Evolutionary conservation across 1,140 invertebrate genomes (phyloP), one percentile per base, ranked within the genome.

Genomic region (Pygmarrhopalites habei): DNA sequence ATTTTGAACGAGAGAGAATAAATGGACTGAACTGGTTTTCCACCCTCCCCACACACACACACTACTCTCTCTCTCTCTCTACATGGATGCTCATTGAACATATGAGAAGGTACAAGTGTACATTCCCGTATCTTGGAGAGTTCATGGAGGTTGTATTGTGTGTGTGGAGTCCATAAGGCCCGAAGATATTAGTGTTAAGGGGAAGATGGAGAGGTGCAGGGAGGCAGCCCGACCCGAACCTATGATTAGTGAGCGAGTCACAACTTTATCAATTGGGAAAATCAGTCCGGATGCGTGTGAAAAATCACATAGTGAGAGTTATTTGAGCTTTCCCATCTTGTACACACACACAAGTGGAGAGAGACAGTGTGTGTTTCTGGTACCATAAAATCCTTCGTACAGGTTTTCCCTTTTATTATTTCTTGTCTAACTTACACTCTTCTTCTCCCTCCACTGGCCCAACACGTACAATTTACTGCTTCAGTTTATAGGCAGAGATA

Each of bases 201-300:
- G 7, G 5, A 10, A 17, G 23, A 12, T 35, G n/a, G n/a, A n/a
- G n/a, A n/a, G n/a, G n/a, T n/a, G n/a, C n/a, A n/a, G n/a, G n/a
- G n/a, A n/a, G n/a, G n/a, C n/a, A n/a, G n/a, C 5, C 32, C 35
- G 56, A 58, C 43, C 23, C 12, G 21, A 62, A 53, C 41, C 39
- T 26, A 62, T 56, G 41, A 58, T 55, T 64, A 60, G 26, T 46
- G 32, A 49, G 43, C 49, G 26, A 62, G 28, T 35, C 64, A 65
- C 46, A 62, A 53, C 55, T 62, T 68, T 68, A 68, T 68, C 66
- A 68, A 68, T 68, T 64, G 66, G 52, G 66, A 68, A 64, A 68
- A 68, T 68, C 66, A 68, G 52, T 30, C 41, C 5, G 62, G 53
- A 55, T 63, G 51, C 64, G 64, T 65, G 64, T 65, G 64, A 65